Percentiles rank a stretch among this genome's conserved stretches.
phyloP scores from a whole-genome alignment of 2,888 invertebrate species.

The Leptothorax acervorum region DNA sequence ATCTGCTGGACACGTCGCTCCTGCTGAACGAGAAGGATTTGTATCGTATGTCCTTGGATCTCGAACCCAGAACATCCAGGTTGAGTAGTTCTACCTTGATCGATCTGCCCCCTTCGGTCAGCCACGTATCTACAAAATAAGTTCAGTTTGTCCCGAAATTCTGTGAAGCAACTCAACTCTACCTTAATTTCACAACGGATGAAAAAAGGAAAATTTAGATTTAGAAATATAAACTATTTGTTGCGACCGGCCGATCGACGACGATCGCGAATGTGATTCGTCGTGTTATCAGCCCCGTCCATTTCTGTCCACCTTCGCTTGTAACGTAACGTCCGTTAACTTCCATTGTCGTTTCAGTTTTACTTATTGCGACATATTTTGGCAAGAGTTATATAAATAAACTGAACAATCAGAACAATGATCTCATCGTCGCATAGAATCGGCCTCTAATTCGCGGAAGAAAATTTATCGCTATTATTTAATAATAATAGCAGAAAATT shows the following conservation, averaged over 20 bases:
- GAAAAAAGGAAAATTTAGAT: neutral
- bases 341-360: constrained; percentile 49
- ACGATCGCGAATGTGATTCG: constrained; percentile 35
- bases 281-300: constrained; percentile 66
- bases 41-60: constrained; percentile 92
- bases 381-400: constrained; percentile 32
- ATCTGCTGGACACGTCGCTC: constrained; percentile 92
- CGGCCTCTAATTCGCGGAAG: constrained; percentile 27
- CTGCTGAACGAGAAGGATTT: constrained; percentile 93
- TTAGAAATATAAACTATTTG: constrained; percentile 11
- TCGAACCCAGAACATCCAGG: constrained; percentile 92
- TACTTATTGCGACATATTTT: constrained; percentile 28
- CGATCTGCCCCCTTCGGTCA: constrained; percentile 76
- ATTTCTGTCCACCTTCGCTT: constrained; percentile 58
- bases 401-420: neutral
- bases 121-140: constrained; percentile 70
- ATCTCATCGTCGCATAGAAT: constrained; percentile 36
- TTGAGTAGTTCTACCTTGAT: constrained; percentile 85
- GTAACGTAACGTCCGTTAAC: constrained; percentile 41
- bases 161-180: neutral
- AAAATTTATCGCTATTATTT: constrained; percentile 12
- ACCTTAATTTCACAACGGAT: constrained; percentile 23
- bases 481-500: neutral
- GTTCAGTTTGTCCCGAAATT: constrained; percentile 2
- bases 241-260: constrained; percentile 21